These are phyloP conservation scores for Drosophila pseudoobscura DNA, from an alignment of 1,140 invertebrate genomes.

Conservation along the genomic window DNA sequence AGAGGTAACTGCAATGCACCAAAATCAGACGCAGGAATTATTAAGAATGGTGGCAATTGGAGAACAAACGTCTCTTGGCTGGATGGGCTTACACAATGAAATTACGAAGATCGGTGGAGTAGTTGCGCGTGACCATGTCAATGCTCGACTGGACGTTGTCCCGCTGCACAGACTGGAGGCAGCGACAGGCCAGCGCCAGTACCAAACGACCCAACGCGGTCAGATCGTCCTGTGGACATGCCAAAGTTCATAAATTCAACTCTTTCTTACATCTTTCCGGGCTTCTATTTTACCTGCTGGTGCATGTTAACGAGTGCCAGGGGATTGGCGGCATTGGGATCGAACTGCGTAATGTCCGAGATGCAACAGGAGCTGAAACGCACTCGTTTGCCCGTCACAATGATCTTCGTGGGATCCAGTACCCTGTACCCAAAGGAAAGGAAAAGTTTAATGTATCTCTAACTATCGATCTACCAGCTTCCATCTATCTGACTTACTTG, in stretches of 20 bases:
- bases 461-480: neutral
- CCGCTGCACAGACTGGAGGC: slow-evolving; percentile 92
- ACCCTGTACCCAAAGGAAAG: slow-evolving; percentile 85
- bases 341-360: slow-evolving; percentile 93
- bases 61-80: too few species aligned
- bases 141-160: slow-evolving; percentile 94
- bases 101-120: slow-evolving; percentile 96
- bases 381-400: slow-evolving; percentile 89
- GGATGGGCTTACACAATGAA: slow-evolving; percentile 91
- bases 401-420: slow-evolving; percentile 96
- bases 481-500: slow-evolving; percentile 83
- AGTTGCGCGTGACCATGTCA: slow-evolving; percentile 94
- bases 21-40: too few species aligned
- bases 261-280: too few species aligned
- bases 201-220: slow-evolving; percentile 95
- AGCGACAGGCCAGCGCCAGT: slow-evolving; percentile 95
- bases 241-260: neutral
- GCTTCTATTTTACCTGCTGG: slow-evolving; percentile 84
- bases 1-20: slow-evolving; percentile 87
- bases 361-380: slow-evolving; percentile 93
- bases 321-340: slow-evolving; percentile 86
- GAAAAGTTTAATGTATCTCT: neutral
- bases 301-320: slow-evolving; percentile 89
- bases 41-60: too few species aligned
- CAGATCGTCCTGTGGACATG: slow-evolving; percentile 92